Percentiles rank a stretch among this genome's conserved stretches.
phyloP scores from a whole-genome alignment of 1,140 invertebrate species.

The Laodelphax striatellus region DNA sequence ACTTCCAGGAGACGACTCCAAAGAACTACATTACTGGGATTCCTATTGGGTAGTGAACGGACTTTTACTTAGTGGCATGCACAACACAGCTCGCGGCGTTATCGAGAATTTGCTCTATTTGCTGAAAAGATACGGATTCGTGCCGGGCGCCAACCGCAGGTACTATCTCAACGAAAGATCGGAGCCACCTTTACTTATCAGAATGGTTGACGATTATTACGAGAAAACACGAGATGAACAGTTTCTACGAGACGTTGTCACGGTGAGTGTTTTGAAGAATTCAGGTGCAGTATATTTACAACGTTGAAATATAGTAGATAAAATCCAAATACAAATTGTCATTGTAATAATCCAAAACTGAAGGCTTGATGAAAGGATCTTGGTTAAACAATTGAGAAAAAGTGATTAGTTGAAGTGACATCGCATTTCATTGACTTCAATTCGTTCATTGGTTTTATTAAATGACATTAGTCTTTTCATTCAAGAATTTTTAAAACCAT shows the following conservation, averaged over 20 bases:
- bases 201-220: slow-evolving; percentile 63
- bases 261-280: slow-evolving; percentile 14
- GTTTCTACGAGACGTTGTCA: slow-evolving; percentile 47
- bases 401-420: too few relatives aligned
- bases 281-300: too few relatives aligned
- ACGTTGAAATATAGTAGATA: too few relatives aligned
- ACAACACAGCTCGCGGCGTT: slow-evolving; percentile 58
- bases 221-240: slow-evolving; percentile 48
- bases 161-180: slow-evolving; percentile 63
- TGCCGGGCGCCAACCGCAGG: slow-evolving; percentile 65
- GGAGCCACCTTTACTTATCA: slow-evolving; percentile 69
- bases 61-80: slow-evolving; percentile 62
- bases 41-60: slow-evolving; percentile 79
- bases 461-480: too few relatives aligned
- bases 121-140: slow-evolving; percentile 51
- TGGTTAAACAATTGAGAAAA: too few relatives aligned
- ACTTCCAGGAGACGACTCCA: slow-evolving; percentile 80
- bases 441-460: too few relatives aligned
- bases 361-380: too few relatives aligned
- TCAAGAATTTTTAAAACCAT: too few relatives aligned
- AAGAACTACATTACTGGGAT: slow-evolving; percentile 83
- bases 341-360: too few relatives aligned
- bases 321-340: too few relatives aligned
- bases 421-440: too few relatives aligned
- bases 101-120: slow-evolving; percentile 61